These are phyloP conservation scores for Brachionus paranguensis DNA, from an alignment of 1,140 invertebrate genomes.

Conservation along the genomic window DNA sequence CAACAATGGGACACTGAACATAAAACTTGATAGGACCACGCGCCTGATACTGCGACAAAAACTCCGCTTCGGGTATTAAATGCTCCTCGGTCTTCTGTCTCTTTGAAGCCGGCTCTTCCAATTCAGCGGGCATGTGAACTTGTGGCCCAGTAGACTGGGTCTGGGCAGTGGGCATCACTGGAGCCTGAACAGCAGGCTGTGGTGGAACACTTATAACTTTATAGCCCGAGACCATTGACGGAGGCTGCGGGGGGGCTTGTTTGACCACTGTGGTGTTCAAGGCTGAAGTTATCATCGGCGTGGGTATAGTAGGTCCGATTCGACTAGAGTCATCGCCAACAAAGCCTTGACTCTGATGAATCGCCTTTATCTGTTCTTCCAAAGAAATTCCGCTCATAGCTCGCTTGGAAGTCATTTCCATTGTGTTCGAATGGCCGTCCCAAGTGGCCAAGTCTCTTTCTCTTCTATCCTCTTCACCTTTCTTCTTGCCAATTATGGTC, in stretches of 20 bases:
- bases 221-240: not conserved
- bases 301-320: conserved; percentile 57
- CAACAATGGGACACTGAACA: conserved; percentile 68
- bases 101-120: conserved; percentile 78
- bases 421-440: conserved; percentile 81
- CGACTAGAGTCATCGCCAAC: conserved; percentile 85
- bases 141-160: conserved; percentile 42
- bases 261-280: not conserved
- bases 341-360: conserved; percentile 84
- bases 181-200: conserved; percentile 41
- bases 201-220: not conserved
- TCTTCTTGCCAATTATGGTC: conserved; percentile 97
- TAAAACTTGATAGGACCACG: conserved; percentile 69
- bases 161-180: conserved; percentile 38
- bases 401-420: conserved; percentile 67
- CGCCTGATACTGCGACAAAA: not conserved
- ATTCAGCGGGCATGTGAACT: conserved; percentile 53
- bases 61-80: conserved; percentile 3
- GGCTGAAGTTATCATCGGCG: conserved; percentile 4
- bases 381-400: conserved; percentile 89
- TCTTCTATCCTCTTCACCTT: conserved; percentile 79
- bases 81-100: conserved; percentile 60
- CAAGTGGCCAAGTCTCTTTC: conserved; percentile 80
- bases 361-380: conserved; percentile 93
- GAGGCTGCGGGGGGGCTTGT: conserved; percentile 44